Conservation (phyloP, 2,797 vertebrate genomes). For the Phrynocephalus guinanensis region DNA sequence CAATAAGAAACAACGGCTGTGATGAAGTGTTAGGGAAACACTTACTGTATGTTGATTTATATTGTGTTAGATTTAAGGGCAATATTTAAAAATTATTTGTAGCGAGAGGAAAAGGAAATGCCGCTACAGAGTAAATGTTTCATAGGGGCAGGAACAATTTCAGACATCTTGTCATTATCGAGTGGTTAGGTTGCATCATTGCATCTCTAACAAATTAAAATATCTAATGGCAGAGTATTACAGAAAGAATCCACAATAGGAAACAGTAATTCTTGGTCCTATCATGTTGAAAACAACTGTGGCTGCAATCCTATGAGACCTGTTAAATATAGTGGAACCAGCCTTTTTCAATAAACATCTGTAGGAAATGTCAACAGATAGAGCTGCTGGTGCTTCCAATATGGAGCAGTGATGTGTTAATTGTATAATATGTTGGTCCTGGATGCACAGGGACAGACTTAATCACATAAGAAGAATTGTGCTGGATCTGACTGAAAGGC, state of each 20-base stretch:
- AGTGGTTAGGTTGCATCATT: background rate
- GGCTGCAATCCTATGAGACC: background rate
- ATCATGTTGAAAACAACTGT: background rate
- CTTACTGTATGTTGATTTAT: constrained; percentile 23
- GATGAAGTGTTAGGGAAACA: constrained; percentile 27
- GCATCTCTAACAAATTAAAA: background rate
- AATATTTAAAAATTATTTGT: constrained; percentile 43
- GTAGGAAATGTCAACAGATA: too few relatives aligned
- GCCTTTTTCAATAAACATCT: too few relatives aligned
- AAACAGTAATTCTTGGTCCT: background rate
- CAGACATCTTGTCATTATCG: constrained; percentile 22
- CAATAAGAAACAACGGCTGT: constrained; percentile 59
- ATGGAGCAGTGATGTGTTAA: too few relatives aligned
- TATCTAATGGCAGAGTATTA: background rate
- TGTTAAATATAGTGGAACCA: too few relatives aligned
- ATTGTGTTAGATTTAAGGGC: constrained; percentile 17
- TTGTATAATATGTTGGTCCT: too few relatives aligned
- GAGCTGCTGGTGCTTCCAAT: too few relatives aligned
- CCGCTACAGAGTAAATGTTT: background rate
- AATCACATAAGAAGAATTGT: too few relatives aligned
- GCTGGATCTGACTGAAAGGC: too few relatives aligned
- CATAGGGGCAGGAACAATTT: constrained; percentile 37
- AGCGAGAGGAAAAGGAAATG: constrained; percentile 51
- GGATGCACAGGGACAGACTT: too few relatives aligned
- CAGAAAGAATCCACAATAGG: background rate